A percentile compares a stretch with the other conserved stretches of the same genome.
Evolutionary conservation across 2,797 vertebrate species (phyloP).

Genomic region (Prionace glauca): DNA sequence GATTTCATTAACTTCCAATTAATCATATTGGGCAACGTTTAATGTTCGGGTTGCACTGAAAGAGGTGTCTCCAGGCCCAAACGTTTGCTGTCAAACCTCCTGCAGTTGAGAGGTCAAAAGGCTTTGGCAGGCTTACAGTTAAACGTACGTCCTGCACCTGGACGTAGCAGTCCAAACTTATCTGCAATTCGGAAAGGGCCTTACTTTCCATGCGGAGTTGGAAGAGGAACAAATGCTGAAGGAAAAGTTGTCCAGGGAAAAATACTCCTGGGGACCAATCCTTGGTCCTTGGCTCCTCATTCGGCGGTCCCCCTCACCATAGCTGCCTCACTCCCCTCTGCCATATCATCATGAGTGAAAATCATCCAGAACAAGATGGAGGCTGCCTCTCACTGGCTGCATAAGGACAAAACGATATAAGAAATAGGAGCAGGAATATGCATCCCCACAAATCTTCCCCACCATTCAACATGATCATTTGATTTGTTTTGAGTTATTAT

Average conservation of each 20-base stretch:
- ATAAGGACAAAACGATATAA: neutral
- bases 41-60: constrained; percentile 74
- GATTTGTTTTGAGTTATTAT: no score
- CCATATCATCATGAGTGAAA: neutral
- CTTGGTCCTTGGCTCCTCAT: no score
- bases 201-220: neutral
- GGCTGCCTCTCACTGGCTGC: neutral
- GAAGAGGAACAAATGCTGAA: neutral
- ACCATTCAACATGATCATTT: neutral
- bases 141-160: constrained; percentile 75
- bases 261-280: neutral
- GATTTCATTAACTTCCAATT: constrained; percentile 99
- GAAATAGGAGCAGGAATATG: neutral
- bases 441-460: no score
- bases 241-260: neutral
- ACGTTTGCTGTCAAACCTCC: constrained; percentile 75
- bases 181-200: neutral
- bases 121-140: constrained; percentile 38
- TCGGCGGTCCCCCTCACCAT: no score
- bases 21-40: constrained; percentile 95
- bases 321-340: no score
- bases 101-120: constrained; percentile 70
- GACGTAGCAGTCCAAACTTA: neutral
- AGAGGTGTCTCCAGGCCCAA: constrained; percentile 63
- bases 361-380: neutral